Conservation (phyloP, 2,113 vertebrate genomes). For the Strix uralensis region DNA sequence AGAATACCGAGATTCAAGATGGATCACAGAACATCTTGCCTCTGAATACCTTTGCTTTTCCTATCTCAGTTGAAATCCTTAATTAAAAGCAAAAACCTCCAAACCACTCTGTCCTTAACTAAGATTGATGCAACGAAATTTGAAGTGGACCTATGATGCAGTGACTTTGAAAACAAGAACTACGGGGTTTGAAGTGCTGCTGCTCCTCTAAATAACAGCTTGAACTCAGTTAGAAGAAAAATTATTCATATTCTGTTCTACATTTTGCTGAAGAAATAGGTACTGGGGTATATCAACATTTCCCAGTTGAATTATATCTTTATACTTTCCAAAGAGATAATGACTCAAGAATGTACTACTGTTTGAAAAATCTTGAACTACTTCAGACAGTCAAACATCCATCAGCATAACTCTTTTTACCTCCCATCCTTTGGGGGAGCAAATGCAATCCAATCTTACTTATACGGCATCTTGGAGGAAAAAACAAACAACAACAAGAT, state of each 20-base stretch:
- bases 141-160: not conserved
- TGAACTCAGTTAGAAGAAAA: not conserved
- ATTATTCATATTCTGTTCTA: not conserved
- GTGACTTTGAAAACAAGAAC: not conserved
- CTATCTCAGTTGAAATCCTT: not conserved
- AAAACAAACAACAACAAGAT: not conserved
- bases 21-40: not conserved
- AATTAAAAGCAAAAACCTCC: not conserved
- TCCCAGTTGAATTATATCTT: not conserved
- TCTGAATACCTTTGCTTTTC: not conserved
- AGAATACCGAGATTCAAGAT: not conserved
- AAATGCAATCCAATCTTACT: not conserved
- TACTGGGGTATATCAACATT: not conserved
- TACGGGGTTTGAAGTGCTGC: not conserved
- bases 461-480: not conserved
- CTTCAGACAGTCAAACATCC: not conserved
- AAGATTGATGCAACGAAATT: not conserved
- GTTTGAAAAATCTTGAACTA: not conserved
- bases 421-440: not conserved
- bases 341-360: not conserved
- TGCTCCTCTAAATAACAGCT: not conserved
- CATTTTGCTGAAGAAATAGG: not conserved
- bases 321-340: not conserved
- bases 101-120: not conserved
- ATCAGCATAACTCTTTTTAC: not conserved